Conservation (phyloP, 2,888 invertebrate species). For the Phalangium opilio region DNA sequence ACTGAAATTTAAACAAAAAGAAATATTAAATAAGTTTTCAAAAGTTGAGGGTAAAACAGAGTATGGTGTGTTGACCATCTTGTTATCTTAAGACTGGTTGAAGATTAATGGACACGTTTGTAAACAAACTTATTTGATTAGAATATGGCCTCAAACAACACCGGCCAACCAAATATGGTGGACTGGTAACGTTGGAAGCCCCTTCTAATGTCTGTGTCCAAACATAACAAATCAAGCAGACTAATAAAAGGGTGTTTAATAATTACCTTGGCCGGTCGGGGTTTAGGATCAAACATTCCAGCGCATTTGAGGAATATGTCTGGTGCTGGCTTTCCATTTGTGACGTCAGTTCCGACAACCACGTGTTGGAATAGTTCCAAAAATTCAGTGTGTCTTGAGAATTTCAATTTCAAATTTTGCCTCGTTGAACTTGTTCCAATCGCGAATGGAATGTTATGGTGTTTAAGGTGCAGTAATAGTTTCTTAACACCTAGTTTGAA, state of each 20-base stretch:
- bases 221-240: too few relatives aligned
- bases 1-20: constrained; percentile 31
- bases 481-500: constrained; percentile 53
- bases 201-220: too few relatives aligned
- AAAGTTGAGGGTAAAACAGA: too few relatives aligned
- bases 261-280: constrained; percentile 32
- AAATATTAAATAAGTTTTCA: too few relatives aligned
- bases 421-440: constrained; percentile 71
- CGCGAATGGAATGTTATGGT: constrained; percentile 60
- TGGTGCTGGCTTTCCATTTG: constrained; percentile 71
- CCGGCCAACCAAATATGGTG: too few relatives aligned
- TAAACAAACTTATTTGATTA: too few relatives aligned
- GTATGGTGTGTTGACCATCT: too few relatives aligned
- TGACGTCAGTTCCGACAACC: constrained; percentile 66
- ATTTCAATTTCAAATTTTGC: constrained; percentile 54
- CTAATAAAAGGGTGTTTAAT: too few relatives aligned
- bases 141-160: too few relatives aligned
- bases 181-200: too few relatives aligned
- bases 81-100: too few relatives aligned
- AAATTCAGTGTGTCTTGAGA: constrained; percentile 44
- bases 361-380: constrained; percentile 55
- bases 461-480: constrained; percentile 58
- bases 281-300: constrained; percentile 47
- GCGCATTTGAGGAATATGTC: constrained; percentile 71
- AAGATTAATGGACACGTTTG: too few relatives aligned